Base-by-base conservation (phyloP, 2,888 invertebrate genomes). In the Heliconius erato region DNA sequence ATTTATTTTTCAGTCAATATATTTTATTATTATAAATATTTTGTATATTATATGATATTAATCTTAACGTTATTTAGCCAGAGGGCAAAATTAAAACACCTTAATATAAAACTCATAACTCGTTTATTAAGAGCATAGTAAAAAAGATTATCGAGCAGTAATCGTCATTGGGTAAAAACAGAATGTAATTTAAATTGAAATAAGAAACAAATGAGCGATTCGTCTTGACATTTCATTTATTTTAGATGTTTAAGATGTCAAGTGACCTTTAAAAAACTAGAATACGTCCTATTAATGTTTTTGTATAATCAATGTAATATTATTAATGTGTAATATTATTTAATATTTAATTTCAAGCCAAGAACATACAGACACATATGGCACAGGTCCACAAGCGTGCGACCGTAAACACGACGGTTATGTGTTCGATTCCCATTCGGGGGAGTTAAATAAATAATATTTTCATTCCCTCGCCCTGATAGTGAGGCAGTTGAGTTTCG, bases 61-160 rank as follows among this genome's bases (percentile, higher is more conserved):
- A 16, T 40, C 1, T 76, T 9, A 26, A 35, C 2, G n/a, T 35
- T 40, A 76, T 35, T 35, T 9, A 63, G 35, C 9, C 23, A 54
- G 35, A n/a, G n/a, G 23, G 7, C 23, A 16, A 32, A 40, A 44
- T 72, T 72, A 16, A 35, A 35, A 63, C 16, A 35, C 19, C n/a
- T 76, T 59, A 59, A 14, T 32, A n/a, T 16, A 26, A 44, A 28
- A 72, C 44, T 44, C 0, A 23, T 76, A 40, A 63, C 40, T 26
- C 19, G 63, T 76, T 76, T 26, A 63, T 63, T 26, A 26, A 76
- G 16, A 40, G 35, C 14, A 7, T 63, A 1, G 16, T 76, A 76
- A 76, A 63, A 76, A 76, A 76, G 32, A 59, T 74, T 59, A 76
- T 76, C n/a, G n/a, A 76, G 7, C 14, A 40, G n/a, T 74, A 59